Percentiles rank a stretch among this genome's conserved stretches.
Evolutionary conservation across 1,140 invertebrate genomes (phyloP).

Genomic region (Drosophila takahashii): DNA sequence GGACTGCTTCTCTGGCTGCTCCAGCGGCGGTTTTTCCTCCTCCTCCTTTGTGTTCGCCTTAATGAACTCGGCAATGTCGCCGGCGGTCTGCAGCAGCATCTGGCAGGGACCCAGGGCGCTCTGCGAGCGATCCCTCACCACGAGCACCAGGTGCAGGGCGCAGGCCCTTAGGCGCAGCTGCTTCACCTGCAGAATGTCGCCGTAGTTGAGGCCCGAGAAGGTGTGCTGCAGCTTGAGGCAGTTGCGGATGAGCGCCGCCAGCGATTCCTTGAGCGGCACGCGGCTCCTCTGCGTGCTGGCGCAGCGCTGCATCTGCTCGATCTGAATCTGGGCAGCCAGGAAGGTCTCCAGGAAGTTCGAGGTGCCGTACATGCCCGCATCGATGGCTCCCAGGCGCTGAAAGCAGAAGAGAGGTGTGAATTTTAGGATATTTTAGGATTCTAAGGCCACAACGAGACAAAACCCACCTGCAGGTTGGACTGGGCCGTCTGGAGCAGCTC

Average conservation of each 20-base stretch:
- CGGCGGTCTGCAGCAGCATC: slow-evolving; percentile 79
- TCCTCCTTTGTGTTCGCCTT: slow-evolving; percentile 79
- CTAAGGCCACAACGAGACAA: too few relatives aligned
- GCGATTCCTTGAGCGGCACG: slow-evolving; percentile 79
- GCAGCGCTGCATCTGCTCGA: slow-evolving; percentile 83
- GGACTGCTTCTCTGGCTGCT: not conserved
- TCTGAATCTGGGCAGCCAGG: slow-evolving; percentile 88
- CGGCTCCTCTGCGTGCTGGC: slow-evolving; percentile 70
- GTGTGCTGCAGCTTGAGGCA: slow-evolving; percentile 92
- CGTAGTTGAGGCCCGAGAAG: slow-evolving; percentile 91
- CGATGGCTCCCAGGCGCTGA: slow-evolving; percentile 92
- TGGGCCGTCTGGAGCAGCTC: slow-evolving; percentile 90
- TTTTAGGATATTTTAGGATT: too few relatives aligned
- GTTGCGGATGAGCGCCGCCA: slow-evolving; percentile 88
- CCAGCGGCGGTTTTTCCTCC: slow-evolving; percentile 20
- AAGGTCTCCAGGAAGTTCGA: slow-evolving; percentile 94
- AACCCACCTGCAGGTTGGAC: slow-evolving; percentile 88
- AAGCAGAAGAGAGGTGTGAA: too few relatives aligned
- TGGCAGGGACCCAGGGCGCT: slow-evolving; percentile 86
- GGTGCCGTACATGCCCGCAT: slow-evolving; percentile 91
- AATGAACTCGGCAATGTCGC: slow-evolving; percentile 77
- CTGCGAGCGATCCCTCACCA: slow-evolving; percentile 86
- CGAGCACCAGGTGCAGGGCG: slow-evolving; percentile 92
- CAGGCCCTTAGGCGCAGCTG: slow-evolving; percentile 94
- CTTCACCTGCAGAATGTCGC: slow-evolving; percentile 91